These are phyloP conservation scores for Petromus typicus DNA, from an alignment of 2,113 vertebrate genomes.

Conservation along the genomic window DNA sequence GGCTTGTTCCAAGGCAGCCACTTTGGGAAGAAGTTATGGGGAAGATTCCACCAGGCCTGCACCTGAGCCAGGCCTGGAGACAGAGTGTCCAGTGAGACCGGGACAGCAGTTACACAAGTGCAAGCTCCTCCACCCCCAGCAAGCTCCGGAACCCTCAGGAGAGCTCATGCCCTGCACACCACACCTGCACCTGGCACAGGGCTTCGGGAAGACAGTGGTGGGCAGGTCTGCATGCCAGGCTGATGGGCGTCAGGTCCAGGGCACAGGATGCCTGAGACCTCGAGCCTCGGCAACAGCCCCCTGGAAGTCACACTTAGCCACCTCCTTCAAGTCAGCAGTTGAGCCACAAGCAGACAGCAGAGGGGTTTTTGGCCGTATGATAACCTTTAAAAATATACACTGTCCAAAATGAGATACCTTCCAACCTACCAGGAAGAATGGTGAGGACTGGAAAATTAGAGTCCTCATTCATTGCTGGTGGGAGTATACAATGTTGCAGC, in stretches of 20 bases:
- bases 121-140: not conserved
- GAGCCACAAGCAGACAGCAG: not conserved
- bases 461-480: no score
- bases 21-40: not conserved
- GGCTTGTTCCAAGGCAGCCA: not conserved
- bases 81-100: not conserved
- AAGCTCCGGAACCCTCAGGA: not conserved
- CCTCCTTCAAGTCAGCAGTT: no score
- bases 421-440: not conserved
- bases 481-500: no score
- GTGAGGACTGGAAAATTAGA: not conserved
- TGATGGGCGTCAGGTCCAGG: rapidly evolving
- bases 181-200: not conserved
- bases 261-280: not conserved
- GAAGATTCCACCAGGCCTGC: not conserved
- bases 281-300: not conserved
- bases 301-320: not conserved
- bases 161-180: rapidly evolving
- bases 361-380: not conserved
- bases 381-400: not conserved
- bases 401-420: not conserved
- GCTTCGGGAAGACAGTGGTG: not conserved
- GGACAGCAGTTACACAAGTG: not conserved
- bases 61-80: rapidly evolving
- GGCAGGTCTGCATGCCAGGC: not conserved